Evolutionary conservation across 2,113 vertebrate species (phyloP), one percentile per base, ranked within the genome.

Genomic region (Columba livia): DNA sequence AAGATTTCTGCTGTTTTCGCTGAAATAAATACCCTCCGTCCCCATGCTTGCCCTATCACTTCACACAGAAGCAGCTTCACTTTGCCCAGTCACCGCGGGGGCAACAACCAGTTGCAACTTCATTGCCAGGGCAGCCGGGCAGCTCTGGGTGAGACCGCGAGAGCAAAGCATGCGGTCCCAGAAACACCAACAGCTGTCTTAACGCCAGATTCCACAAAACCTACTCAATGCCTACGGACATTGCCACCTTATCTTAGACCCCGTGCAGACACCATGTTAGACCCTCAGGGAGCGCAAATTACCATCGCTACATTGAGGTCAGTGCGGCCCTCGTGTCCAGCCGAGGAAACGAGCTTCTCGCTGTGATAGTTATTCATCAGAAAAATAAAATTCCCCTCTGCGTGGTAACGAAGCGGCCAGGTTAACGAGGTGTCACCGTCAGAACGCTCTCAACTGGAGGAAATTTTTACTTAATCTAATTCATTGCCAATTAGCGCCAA

Each of bases 361-460:
- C 0, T 0, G 75, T 7, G 24, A 47, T 10, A 40, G 38, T 17
- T 28, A 26, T 16, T 28, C 26, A 4, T 1, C 6, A 24, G 50
- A 60, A 83, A 87, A 79, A 42, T 3, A 64, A 42, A 42, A 62
- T 9, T 19, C 32, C 36, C 58, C 42, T 57, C 32, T 32, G 25
- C n/a, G 5, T 2, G 14, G 32, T 24, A 58, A 25, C 0, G 1
- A n/a, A 58, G 47, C 0, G 10, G 13, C 12, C 66, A 54, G 29
- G 31, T 62, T 60, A 92, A 79, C 17, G 5, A 69, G 23, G 61
- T 23, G 53, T 9, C 51, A 10, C 44, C 7, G 12, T 24, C 38
- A 74, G 16, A 69, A 42, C 40, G 6, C 14, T 6, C 38, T 44
- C 57, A 18, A n/a, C 40, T 6, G 7, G 10, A 28, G 17, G 17